Base-by-base conservation (phyloP, 2,888 invertebrate species). In the Pammene aurita region DNA sequence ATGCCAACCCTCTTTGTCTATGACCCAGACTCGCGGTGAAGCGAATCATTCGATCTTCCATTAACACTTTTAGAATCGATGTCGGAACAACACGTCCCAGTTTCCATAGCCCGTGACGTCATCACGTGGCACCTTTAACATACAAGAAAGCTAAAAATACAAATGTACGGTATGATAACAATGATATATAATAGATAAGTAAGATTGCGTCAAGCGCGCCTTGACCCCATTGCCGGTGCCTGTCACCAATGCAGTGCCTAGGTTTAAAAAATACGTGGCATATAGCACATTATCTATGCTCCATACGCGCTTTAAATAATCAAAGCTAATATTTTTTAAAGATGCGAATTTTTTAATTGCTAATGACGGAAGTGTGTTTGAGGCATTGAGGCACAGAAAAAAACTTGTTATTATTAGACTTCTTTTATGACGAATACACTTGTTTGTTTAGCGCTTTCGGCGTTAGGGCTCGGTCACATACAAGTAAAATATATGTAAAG, bases 161-260 rank as follows among this genome's bases (percentile, higher is more conserved):
- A 18, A 52, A 54, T 66, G 38, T 34, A 18, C 60, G 14, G 34
- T 52, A 64, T 58, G 63, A 68, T 64, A 68, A 68, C 68, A 68
- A 58, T 68, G 67, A 63, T 68, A 56, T 68, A 63, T 63, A 67
- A 67, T 58, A 68, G 68, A 68, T 68, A 68, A 68, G 13, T 64
- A 52, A 26, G 52, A 57, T 68, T 68, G 68, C 68, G 63, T 68
- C 68, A 64, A 63, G 42, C 58, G 56, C 50, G 63, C 68, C 68
- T 68, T 68, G 68, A 64, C 68, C 68, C 44, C 48, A 57, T 44
- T 67, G 56, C 56, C 56, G 48, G n/a, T 44, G 57, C 68, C 68
- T 38, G 68, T 58, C 63, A 35, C 68, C 57, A 14, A 57, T 57
- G 57, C 56, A 61, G 67, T 52, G 54, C 38, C 44, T 61, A 52